Conservation (phyloP, 2,888 invertebrate genomes). For the Gymnoscelis rufifasciata region DNA sequence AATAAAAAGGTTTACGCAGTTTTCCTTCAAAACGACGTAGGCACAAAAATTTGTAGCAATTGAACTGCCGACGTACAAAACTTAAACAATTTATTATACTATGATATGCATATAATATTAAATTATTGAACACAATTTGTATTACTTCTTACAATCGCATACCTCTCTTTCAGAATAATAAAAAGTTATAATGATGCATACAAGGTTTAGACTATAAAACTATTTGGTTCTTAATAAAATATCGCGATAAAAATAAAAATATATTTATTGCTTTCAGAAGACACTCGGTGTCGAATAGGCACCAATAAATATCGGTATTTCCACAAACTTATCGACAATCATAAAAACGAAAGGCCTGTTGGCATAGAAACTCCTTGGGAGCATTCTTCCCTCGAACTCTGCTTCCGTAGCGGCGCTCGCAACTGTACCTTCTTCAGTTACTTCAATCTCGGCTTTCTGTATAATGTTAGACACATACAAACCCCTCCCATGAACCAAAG, state of each 20-base stretch:
- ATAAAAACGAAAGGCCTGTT: slow-evolving; percentile 65
- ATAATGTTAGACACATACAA: slow-evolving; percentile 53
- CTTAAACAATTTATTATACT: no score
- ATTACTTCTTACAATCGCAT: no score
- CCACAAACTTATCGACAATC: slow-evolving; percentile 52
- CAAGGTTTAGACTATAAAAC: no score
- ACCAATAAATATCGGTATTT: slow-evolving; percentile 57
- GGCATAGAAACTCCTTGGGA: slow-evolving; percentile 41
- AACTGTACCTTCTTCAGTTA: slow-evolving; percentile 58
- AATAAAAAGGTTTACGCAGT: no score
- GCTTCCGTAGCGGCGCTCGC: slow-evolving; percentile 46
- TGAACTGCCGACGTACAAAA: no score
- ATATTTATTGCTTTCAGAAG: slow-evolving; percentile 32
- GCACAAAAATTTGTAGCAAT: no score
- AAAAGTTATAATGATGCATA: no score
- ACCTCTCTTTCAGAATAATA: no score
- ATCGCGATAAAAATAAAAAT: neutral
- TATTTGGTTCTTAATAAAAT: no score
- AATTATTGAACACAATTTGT: no score
- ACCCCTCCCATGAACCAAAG: slow-evolving; percentile 40
- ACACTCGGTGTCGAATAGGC: slow-evolving; percentile 61
- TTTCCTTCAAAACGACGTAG: no score
- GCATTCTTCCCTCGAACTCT: slow-evolving; percentile 35
- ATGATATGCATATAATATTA: no score
- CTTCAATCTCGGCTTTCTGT: slow-evolving; percentile 63